phyloP scores from a whole-genome alignment of 2,888 invertebrate genomes.

The Bugulina stolonifera region DNA sequence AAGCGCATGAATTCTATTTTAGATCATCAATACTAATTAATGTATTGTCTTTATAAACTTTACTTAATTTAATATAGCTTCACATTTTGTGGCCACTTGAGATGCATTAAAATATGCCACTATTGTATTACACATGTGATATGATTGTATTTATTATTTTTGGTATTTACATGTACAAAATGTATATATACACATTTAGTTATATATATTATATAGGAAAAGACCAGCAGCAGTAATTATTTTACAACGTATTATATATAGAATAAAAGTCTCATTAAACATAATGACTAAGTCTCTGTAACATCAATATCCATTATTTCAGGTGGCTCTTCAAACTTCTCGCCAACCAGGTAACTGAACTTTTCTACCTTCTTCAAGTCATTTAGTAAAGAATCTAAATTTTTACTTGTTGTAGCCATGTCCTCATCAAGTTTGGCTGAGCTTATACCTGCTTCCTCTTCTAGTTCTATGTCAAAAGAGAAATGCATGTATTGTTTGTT shows the following conservation, averaged over 20 bases:
- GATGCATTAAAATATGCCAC: not conserved
- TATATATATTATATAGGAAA: not conserved
- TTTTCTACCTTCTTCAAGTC: constrained; percentile 5
- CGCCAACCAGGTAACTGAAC: not conserved
- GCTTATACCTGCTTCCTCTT: not conserved
- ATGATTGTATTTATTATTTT: not conserved
- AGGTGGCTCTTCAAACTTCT: too few relatives aligned
- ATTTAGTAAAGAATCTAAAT: not conserved
- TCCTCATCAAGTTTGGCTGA: not conserved
- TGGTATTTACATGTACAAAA: not conserved
- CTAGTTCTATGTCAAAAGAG: not conserved
- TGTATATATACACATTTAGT: not conserved
- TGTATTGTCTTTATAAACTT: not conserved
- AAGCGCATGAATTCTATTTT: not conserved
- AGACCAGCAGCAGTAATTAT: too few relatives aligned
- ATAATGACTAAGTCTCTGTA: not conserved
- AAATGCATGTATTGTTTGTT: too few relatives aligned
- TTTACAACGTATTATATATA: too few relatives aligned
- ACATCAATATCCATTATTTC: not conserved
- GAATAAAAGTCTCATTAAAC: too few relatives aligned
- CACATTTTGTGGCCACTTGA: not conserved
- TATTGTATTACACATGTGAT: not conserved
- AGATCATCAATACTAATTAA: not conserved
- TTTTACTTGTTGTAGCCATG: not conserved
- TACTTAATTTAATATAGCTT: not conserved